Evolutionary conservation across 2,797 vertebrate species (phyloP).

Genomic region (Poeciliopsis presidionis): DNA sequence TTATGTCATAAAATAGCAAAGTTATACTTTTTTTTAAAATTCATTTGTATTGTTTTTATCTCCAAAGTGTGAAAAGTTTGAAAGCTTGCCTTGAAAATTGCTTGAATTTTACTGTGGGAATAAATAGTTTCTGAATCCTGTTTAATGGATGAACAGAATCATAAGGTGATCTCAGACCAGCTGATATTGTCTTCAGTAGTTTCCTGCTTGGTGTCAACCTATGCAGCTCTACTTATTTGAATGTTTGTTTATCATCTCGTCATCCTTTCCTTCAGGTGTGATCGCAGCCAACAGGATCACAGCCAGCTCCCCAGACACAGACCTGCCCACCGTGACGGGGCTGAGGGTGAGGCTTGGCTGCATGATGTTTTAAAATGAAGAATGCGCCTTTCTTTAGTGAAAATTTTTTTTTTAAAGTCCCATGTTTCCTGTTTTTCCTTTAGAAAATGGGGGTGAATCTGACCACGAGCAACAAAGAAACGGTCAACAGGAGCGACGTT

Average conservation of each 20-base stretch:
- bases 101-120: too few relatives aligned
- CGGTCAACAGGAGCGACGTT: conserved; percentile 88
- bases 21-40: too few relatives aligned
- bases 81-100: too few relatives aligned
- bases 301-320: conserved; percentile 91
- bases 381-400: background rate
- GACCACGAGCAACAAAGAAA: conserved; percentile 93
- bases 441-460: conserved; percentile 92
- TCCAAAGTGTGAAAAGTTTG: too few relatives aligned
- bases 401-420: background rate
- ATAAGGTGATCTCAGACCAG: background rate
- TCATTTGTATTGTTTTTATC: too few relatives aligned
- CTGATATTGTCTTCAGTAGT: background rate
- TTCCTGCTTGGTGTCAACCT: background rate
- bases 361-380: background rate
- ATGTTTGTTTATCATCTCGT: background rate
- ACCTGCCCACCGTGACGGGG: conserved; percentile 86
- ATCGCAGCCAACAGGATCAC: conserved; percentile 91
- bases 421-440: conserved; percentile 4
- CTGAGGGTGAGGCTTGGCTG: conserved; percentile 84
- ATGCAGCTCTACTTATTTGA: background rate
- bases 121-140: too few relatives aligned
- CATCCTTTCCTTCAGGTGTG: conserved; percentile 73
- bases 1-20: too few relatives aligned
- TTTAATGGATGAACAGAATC: background rate